These are phyloP conservation scores for Philaethria dido DNA, from an alignment of 2,888 invertebrate species.

Conservation along the genomic window DNA sequence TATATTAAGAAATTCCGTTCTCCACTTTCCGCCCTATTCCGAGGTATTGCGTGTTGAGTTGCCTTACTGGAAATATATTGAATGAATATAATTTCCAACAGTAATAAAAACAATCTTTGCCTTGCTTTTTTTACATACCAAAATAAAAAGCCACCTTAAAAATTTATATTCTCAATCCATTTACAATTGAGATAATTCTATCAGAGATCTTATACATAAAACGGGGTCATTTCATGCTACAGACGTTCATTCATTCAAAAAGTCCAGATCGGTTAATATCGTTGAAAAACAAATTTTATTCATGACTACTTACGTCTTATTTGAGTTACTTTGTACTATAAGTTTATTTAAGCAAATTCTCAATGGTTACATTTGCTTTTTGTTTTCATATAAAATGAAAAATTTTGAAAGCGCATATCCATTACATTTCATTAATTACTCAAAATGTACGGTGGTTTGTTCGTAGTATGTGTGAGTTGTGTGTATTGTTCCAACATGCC, in stretches of 20 bases:
- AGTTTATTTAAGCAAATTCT: slow-evolving; percentile 15
- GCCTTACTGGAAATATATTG: no score
- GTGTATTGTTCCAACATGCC: slow-evolving; percentile 1
- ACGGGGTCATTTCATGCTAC: slow-evolving; percentile 1
- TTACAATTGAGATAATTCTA: slow-evolving; percentile 6
- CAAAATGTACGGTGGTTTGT: slow-evolving; percentile 13
- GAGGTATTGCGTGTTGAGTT: no score
- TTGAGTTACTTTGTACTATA: slow-evolving; percentile 8
- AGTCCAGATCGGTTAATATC: slow-evolving; percentile 9
- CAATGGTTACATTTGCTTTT: background rate
- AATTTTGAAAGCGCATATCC: slow-evolving; percentile 10
- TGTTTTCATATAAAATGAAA: background rate
- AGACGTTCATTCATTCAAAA: slow-evolving; percentile 10
- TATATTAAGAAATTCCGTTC: no score
- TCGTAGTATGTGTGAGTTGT: background rate
- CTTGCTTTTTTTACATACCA: background rate
- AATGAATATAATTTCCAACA: no score
- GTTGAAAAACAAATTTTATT: slow-evolving; percentile 17
- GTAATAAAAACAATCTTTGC: no score
- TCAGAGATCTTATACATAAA: background rate
- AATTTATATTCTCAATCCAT: background rate
- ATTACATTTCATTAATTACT: slow-evolving; percentile 26
- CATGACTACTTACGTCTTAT: slow-evolving; percentile 8
- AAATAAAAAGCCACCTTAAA: background rate
- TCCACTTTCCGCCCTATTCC: no score